Evolutionary conservation across 2,797 vertebrate species (phyloP).

Genomic region (Australoheros facetus): DNA sequence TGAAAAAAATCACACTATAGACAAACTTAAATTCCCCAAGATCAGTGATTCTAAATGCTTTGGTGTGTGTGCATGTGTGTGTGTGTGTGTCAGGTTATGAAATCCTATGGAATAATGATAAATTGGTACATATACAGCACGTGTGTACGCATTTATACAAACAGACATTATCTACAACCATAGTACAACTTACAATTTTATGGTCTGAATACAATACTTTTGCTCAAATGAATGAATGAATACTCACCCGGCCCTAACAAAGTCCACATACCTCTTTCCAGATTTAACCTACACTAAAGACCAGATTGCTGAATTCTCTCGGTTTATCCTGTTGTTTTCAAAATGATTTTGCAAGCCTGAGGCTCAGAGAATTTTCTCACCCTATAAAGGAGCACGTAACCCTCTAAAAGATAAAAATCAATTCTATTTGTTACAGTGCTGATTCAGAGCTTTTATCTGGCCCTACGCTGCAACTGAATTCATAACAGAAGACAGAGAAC

Average conservation of each 20-base stretch:
- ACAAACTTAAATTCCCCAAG: slow-evolving; percentile 18
- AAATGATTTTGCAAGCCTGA: not conserved
- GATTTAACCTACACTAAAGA: not conserved
- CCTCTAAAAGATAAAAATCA: slow-evolving; percentile 27
- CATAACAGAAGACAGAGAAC: not conserved
- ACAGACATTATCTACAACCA: not conserved
- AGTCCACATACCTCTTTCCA: not conserved
- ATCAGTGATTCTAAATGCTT: not conserved
- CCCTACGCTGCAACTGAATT: not conserved
- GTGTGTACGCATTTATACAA: not conserved
- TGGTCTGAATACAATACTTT: not conserved
- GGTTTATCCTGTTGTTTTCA: slow-evolving; percentile 11
- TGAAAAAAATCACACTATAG: slow-evolving; percentile 28
- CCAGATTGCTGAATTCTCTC: not conserved
- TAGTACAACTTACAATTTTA: not conserved
- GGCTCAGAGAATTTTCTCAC: slow-evolving; percentile 6
- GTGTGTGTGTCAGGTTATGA: not conserved
- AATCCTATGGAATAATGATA: slow-evolving; percentile 9
- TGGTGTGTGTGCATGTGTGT: not conserved
- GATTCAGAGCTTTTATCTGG: slow-evolving; percentile 2
- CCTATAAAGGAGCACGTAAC: slow-evolving; percentile 12
- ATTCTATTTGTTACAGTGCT: slow-evolving; percentile 20
- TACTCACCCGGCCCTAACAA: too few relatives aligned
- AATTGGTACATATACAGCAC: not conserved
- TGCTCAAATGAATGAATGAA: not conserved